Evolutionary conservation across 2,888 invertebrate species (phyloP).

Genomic region (Lithophane ornitopus): DNA sequence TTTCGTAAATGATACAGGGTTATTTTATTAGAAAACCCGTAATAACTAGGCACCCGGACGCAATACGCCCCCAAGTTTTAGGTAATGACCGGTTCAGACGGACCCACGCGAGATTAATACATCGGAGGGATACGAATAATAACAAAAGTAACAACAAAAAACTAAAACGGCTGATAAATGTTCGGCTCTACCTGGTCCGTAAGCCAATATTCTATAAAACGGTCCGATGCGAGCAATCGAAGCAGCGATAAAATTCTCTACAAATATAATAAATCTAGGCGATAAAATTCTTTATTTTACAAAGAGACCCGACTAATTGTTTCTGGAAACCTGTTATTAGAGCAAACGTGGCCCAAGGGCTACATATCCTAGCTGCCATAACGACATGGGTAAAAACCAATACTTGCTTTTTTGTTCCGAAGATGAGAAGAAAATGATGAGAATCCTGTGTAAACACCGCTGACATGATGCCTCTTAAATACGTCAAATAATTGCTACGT

Average conservation of each 20-base stretch:
- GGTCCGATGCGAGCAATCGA: slow-evolving; percentile 78
- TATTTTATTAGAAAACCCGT: slow-evolving; percentile 88
- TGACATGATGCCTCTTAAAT: slow-evolving; percentile 64
- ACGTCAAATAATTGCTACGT: slow-evolving; percentile 65
- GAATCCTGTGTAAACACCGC: slow-evolving; percentile 71
- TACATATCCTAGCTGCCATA: slow-evolving; percentile 60
- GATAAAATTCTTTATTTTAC: slow-evolving; percentile 86
- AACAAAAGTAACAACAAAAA: slow-evolving; percentile 88
- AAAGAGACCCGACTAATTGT: slow-evolving; percentile 86
- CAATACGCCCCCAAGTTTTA: slow-evolving; percentile 89
- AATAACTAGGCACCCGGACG: slow-evolving; percentile 89
- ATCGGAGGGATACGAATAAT: slow-evolving; percentile 87
- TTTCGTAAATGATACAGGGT: slow-evolving; percentile 88
- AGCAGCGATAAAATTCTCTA: slow-evolving; percentile 85
- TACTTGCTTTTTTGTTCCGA: slow-evolving; percentile 65
- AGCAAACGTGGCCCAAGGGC: slow-evolving; percentile 77
- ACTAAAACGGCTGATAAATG: slow-evolving; percentile 88
- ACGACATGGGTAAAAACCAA: slow-evolving; percentile 71
- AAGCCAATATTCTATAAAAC: slow-evolving; percentile 75
- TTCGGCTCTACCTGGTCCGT: slow-evolving; percentile 84
- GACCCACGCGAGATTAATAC: slow-evolving; percentile 89
- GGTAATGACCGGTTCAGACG: slow-evolving; percentile 88
- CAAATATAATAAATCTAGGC: slow-evolving; percentile 89
- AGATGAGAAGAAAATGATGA: slow-evolving; percentile 64
- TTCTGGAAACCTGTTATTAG: slow-evolving; percentile 85